Base-by-base conservation (phyloP, 2,888 invertebrate species). In the Urechis unicinctus region DNA sequence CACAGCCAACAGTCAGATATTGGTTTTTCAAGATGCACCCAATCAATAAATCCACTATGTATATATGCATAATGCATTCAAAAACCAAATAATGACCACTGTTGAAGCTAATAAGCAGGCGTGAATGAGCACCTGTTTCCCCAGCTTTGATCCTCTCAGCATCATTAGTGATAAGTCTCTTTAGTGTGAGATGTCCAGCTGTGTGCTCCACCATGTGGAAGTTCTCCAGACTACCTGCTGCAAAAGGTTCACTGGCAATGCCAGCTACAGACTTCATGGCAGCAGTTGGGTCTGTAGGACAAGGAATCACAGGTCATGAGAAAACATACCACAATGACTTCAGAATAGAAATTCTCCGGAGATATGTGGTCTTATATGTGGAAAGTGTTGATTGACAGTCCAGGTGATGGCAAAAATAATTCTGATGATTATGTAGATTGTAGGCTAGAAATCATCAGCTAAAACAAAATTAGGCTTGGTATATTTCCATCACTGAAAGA, bases 121-220 rank as follows among this genome's bases (percentile, higher is more conserved):
- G 36, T 17, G 24, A 21, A 31, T 30, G 21, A 29, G 30, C 30
- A 75, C 75, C 70, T 54, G 60, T 61, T 43, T 69, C 61, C 4
- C 68, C 68, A 2, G 60, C 56, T 50, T 71, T 67, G 48, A 69
- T 64, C 30, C 72, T 61, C n/a, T 68, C 65, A 44, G 65, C 66
- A 53, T 76, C 76, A 56, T 69, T 67, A 24, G 62, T 61, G 50
- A 76, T 70, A 45, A 77, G 66, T 44, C 67, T 66, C 61, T 77
- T 76, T 36, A 77, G 55, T 1, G 72, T 68, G 61, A 77, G 65
- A 61, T 77, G 75, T 50, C 75, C 75, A 9, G 73, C 72, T 4
- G 72, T 61, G 57, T 74, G 69, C 50, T 74, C 74, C 5, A 75
- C 67, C 29, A 77, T 69, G 59, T 75, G 75, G 21, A 57, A 41